These are phyloP conservation scores for Podarcis cretensis DNA, from an alignment of 2,113 vertebrate species.

Conservation along the genomic window DNA sequence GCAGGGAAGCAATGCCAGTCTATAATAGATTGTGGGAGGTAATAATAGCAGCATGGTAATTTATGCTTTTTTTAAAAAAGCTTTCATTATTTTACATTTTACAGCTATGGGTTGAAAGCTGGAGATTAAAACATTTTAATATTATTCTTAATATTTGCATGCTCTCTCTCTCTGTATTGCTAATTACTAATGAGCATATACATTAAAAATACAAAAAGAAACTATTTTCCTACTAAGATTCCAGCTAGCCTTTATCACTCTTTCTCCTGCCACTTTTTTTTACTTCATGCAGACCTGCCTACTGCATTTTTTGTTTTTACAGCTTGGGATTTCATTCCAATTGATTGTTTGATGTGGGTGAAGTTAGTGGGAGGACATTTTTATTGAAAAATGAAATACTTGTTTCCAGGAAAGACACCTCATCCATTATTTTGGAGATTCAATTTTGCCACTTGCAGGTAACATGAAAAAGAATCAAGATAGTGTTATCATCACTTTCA, in stretches of 20 bases:
- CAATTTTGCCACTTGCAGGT: slow-evolving; percentile 43
- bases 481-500: not conserved
- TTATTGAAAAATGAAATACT: slow-evolving; percentile 57
- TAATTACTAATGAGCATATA: too few species aligned
- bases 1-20: too few species aligned
- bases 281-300: not conserved
- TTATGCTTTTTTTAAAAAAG: too few species aligned
- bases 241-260: not conserved
- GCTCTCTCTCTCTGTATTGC: too few species aligned
- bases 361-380: slow-evolving; percentile 46
- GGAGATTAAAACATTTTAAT: too few species aligned
- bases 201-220: not conserved
- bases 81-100: too few species aligned
- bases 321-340: slow-evolving; percentile 56
- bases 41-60: too few species aligned
- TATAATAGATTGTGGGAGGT: too few species aligned
- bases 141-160: too few species aligned
- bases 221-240: not conserved
- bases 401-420: slow-evolving; percentile 48
- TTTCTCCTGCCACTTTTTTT: not conserved
- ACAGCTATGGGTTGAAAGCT: too few species aligned
- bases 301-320: slow-evolving; percentile 33
- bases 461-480: slow-evolving; percentile 40
- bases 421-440: slow-evolving; percentile 49
- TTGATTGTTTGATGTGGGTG: slow-evolving; percentile 50